A percentile compares a stretch with the other conserved stretches of the same genome.
These are phyloP conservation scores for Rhyacichthys aspro DNA, from an alignment of 2,797 vertebrate species.

Conservation along the genomic window DNA sequence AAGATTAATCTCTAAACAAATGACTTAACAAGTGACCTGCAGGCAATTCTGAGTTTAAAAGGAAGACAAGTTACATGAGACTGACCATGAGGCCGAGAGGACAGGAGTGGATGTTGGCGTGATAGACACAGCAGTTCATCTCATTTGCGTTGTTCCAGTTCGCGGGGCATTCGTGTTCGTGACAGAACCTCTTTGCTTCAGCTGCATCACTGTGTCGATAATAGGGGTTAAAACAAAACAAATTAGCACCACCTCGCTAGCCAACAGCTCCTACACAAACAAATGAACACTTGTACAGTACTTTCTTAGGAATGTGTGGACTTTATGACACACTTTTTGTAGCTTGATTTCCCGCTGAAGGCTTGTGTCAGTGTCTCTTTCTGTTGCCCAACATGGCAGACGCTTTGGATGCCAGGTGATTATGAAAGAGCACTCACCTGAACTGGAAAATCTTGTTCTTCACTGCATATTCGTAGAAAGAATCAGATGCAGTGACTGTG, in stretches of 20 bases:
- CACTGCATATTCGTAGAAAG: conserved; percentile 76
- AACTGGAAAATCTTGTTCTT: conserved; percentile 80
- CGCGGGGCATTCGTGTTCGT: conserved; percentile 74
- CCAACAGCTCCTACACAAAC: too few relatives aligned
- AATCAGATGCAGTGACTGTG: conserved; percentile 73
- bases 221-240: not conserved
- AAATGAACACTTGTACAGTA: not conserved
- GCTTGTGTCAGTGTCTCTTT: not conserved
- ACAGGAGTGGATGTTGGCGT: conserved; percentile 76
- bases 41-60: conserved; percentile 6
- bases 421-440: conserved; percentile 57
- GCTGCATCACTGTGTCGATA: conserved; percentile 61
- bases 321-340: too few relatives aligned
- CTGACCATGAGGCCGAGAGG: conserved; percentile 67
- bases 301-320: not conserved
- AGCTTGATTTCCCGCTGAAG: too few relatives aligned
- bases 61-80: too few relatives aligned
- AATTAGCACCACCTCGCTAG: not conserved
- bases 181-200: conserved; percentile 76
- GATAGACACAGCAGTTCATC: conserved; percentile 80
- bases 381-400: conserved; percentile 10
- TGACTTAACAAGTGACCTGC: not conserved
- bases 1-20: not conserved
- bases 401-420: conserved; percentile 9
- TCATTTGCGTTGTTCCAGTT: conserved; percentile 79